Evolutionary conservation across 2,113 vertebrate genomes (phyloP).

Genomic region (Oreotrochilus melanogaster): DNA sequence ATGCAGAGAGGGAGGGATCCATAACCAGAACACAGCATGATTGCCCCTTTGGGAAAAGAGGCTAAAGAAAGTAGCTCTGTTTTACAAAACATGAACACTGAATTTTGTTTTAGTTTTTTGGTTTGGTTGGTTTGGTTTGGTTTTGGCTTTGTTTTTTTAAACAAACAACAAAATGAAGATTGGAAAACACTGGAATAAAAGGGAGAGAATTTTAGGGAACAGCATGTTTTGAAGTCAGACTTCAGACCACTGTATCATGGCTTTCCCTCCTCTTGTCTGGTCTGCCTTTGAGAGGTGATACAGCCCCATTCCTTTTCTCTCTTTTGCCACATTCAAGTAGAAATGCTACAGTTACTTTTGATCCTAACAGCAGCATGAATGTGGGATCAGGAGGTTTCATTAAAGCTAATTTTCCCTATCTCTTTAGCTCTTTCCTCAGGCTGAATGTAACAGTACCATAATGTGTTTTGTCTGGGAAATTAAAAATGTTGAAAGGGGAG

Average conservation of each 20-base stretch:
- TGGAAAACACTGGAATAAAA: neutral
- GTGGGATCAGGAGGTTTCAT: neutral
- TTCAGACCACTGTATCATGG: neutral
- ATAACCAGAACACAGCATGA: neutral
- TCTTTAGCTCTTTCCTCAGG: neutral
- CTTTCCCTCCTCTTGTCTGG: neutral
- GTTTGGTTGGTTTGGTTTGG: neutral
- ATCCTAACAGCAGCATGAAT: neutral
- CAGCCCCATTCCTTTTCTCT: fast-evolving
- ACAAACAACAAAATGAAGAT: neutral
- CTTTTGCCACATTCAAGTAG: neutral
- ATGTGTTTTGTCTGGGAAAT: neutral
- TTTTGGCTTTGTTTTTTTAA: neutral
- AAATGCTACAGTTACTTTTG: neutral
- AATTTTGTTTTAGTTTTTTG: neutral
- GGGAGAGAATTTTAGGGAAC: neutral
- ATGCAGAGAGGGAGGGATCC: neutral
- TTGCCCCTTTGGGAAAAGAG: neutral
- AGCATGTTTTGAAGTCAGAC: neutral
- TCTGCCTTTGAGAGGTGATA: neutral
- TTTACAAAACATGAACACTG: neutral
- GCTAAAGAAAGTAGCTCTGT: neutral
- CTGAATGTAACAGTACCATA: neutral
- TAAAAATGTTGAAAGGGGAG: neutral
- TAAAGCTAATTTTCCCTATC: neutral